Base-by-base conservation (phyloP, 2,888 invertebrate species). In the Trissolcus brochymenae region DNA sequence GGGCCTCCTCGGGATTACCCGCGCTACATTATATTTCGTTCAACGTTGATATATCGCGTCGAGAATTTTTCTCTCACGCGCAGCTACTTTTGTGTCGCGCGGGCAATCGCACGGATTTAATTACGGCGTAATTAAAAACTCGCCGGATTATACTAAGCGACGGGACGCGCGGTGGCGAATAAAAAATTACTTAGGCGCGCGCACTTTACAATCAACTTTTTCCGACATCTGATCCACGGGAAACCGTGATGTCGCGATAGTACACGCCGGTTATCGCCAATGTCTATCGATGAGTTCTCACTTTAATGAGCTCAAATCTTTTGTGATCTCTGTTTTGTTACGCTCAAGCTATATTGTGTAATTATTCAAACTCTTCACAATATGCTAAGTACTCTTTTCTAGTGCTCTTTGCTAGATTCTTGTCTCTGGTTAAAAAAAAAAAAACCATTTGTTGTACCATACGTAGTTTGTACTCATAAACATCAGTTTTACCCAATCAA, bases 41-140 rank as follows among this genome's bases (percentile, higher is more conserved):
- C 19, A 54, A 40, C 49, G 40, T 51, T 53, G 59, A 65, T 60
- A 73, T 61, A 66, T 61, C 21, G 29, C 50, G 35, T 9, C 49
- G 59, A 59, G 16, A 25, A 11, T 25, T 13, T 51, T 74, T 61
- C 61, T 74, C 67, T 74, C 67, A 68, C 68, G 68, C 68, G 46
- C 46, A 19, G n/a, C 6, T 40, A 56, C 41, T 67, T 66, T 67
- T 35, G 35, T 73, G 60, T 66, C 71, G 43, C 61, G 46, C 35
- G 62, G 21, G 43, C 46, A 64, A 71, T 71, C 64, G 46, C 57
- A 59, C 65, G 49, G 65, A 66, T 73, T 73, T 73, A 60, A 73
- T 73, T 59, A 65, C 72, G 72, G 0, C 54, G 72, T 59, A 72
- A 72, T 72, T 72, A 71, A 71, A 62, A 62, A 16, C 17, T 29